Conservation (phyloP, 2,888 invertebrate genomes). For the Drosophila greeni region DNA sequence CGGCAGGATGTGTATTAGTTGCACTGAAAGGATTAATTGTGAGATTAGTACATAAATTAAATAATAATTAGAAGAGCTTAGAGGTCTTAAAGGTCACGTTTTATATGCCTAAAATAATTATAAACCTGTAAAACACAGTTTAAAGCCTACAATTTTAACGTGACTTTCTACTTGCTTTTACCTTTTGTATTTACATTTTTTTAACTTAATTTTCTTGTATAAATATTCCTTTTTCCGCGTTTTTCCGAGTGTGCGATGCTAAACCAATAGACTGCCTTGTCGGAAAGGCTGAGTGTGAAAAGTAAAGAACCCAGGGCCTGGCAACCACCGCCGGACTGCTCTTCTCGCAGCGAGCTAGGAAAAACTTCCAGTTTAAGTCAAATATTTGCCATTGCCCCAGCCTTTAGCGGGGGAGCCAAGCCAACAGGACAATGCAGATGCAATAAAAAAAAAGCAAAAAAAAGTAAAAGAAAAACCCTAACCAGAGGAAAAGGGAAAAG, state of each 20-base stretch:
- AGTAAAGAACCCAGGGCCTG: constrained; percentile 29
- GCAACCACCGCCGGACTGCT: constrained; percentile 17
- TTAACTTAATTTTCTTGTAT: neutral
- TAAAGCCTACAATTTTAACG: rapidly evolving
- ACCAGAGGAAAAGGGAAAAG: neutral
- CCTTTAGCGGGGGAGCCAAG: constrained; percentile 1
- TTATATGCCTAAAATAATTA: too few species aligned
- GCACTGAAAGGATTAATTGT: constrained; percentile 26
- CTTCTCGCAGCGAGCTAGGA: constrained; percentile 21
- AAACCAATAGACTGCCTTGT: constrained; percentile 15
- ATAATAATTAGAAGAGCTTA: neutral
- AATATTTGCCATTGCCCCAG: constrained; percentile 55
- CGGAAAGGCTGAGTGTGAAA: constrained; percentile 31
- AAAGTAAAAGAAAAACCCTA: neutral
- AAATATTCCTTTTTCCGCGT: neutral
- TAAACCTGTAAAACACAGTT: neutral
- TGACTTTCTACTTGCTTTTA: neutral
- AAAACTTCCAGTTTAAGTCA: constrained; percentile 62
- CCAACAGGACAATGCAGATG: constrained; percentile 22
- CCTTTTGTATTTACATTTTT: neutral
- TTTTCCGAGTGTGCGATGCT: constrained; percentile 13
- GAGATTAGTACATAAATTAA: too few species aligned
- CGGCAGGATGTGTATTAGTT: constrained; percentile 12
- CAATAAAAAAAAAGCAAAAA: constrained; percentile 27
- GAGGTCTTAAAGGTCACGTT: neutral